phyloP scores from a whole-genome alignment of 2,888 invertebrate genomes.

The Hofmannophila pseudospretella region DNA sequence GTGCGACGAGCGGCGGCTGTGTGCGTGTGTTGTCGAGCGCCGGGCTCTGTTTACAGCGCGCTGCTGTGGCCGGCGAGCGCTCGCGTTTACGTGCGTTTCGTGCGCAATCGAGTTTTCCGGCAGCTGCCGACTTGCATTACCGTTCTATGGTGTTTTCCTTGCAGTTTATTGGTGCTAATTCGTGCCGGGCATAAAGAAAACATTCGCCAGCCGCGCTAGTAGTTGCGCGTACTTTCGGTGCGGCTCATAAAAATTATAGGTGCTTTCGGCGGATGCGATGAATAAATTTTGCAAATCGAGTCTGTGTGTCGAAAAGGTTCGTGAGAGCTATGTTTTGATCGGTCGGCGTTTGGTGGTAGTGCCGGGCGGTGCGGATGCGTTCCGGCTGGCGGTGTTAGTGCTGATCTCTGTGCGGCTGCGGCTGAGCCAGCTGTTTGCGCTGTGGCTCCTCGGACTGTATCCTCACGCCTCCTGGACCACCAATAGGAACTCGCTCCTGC shows the following conservation, averaged over 20 bases:
- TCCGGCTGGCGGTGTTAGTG: conserved; percentile 40
- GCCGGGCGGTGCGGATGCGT: conserved; percentile 60
- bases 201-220: conserved; percentile 36
- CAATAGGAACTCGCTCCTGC: conserved; percentile 31
- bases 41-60: conserved; percentile 76
- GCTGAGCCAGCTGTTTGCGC: conserved; percentile 34
- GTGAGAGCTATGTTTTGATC: conserved; percentile 73
- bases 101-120: conserved; percentile 64
- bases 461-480: conserved; percentile 14
- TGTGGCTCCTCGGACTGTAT: conserved; percentile 25
- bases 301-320: conserved; percentile 73
- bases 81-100: conserved; percentile 78
- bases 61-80: conserved; percentile 76
- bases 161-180: conserved; percentile 60
- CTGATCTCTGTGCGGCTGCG: conserved; percentile 48
- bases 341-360: conserved; percentile 63
- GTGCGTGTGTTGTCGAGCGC: conserved; percentile 67
- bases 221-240: conserved; percentile 51
- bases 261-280: conserved; percentile 76
- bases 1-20: conserved; percentile 33
- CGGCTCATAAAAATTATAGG: conserved; percentile 61
- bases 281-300: conserved; percentile 75
- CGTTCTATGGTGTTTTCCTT: conserved; percentile 62
- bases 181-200: conserved; percentile 50
- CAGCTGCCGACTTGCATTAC: conserved; percentile 50